A percentile compares a stretch with the other conserved stretches of the same genome.
Conservation (phyloP, 1,140 invertebrate genomes). For the Asobara japonica region DNA sequence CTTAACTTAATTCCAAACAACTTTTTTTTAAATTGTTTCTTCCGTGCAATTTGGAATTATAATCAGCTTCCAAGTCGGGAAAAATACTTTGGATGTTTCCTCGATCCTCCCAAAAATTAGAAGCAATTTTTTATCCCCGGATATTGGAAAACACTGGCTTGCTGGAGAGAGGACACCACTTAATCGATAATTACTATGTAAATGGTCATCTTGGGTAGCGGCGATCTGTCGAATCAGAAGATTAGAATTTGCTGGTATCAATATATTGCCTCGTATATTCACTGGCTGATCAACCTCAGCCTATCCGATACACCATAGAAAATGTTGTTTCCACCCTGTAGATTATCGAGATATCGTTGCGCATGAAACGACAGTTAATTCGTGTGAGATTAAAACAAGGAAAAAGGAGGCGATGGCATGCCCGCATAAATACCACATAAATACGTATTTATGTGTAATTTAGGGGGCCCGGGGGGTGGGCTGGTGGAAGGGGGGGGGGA, state of each 20-base stretch:
- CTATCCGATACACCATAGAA: neutral
- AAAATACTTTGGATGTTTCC: no score
- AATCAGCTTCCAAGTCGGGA: no score
- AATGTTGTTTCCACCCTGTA: neutral
- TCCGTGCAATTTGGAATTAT: no score
- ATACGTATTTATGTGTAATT: constrained; percentile 41
- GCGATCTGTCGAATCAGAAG: neutral
- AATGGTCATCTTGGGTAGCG: neutral
- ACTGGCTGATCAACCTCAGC: neutral
- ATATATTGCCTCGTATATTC: no score
- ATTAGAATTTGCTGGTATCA: neutral
- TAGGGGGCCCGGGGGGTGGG: constrained; percentile 20
- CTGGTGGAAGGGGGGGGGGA: constrained; percentile 6
- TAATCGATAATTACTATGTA: neutral
- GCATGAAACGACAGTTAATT: neutral
- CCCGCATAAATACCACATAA: constrained; percentile 38
- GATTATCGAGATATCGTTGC: constrained; percentile 16
- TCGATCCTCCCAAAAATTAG: no score
- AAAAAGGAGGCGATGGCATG: constrained; percentile 29
- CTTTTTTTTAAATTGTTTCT: no score
- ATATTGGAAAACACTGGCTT: no score
- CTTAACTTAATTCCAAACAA: neutral
- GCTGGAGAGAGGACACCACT: no score
- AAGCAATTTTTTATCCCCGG: no score
- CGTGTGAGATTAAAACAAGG: neutral